phyloP scores from a whole-genome alignment of 2,113 vertebrate genomes.

The Channa maculata region DNA sequence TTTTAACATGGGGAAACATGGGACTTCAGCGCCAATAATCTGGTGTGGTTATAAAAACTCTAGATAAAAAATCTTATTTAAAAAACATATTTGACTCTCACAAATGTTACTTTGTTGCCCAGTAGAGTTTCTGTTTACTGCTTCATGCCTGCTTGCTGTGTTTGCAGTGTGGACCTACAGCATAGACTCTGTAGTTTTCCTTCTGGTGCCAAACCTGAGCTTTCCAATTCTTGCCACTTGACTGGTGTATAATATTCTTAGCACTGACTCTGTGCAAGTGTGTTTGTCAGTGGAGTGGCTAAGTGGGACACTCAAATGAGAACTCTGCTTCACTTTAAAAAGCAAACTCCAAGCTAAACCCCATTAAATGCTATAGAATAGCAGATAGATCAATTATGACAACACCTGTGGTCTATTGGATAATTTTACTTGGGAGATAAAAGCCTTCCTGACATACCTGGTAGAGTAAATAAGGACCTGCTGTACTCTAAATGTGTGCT shows the following conservation, averaged over 20 bases:
- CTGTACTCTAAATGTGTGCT: constrained; percentile 6
- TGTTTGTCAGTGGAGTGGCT: not conserved
- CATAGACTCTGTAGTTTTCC: constrained; percentile 3
- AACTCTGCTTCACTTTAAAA: not conserved
- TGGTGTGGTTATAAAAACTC: constrained; percentile 16
- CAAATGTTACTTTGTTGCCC: constrained; percentile 42
- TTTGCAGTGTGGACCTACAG: constrained; percentile 19
- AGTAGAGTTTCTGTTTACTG: constrained; percentile 37
- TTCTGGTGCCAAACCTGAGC: constrained; percentile 9
- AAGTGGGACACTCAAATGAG: no score
- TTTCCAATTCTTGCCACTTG: constrained; percentile 4
- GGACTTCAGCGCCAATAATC: constrained; percentile 33
- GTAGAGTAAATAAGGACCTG: constrained; percentile 1
- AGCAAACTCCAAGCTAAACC: not conserved
- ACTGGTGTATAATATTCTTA: constrained; percentile 2
- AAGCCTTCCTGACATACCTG: constrained; percentile 19
- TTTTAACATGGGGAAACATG: constrained; percentile 51
- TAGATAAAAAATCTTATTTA: no score
- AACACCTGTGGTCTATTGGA: constrained; percentile 4
- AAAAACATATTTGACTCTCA: constrained; percentile 44
- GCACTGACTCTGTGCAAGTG: not conserved
- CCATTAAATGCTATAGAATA: not conserved
- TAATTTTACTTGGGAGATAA: constrained; percentile 21
- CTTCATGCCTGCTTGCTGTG: constrained; percentile 33
- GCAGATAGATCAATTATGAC: constrained; percentile 15